A percentile compares a stretch with the other conserved stretches of the same genome.
Conservation (phyloP, 2,797 vertebrate genomes). For the Myotis planiceps region DNA sequence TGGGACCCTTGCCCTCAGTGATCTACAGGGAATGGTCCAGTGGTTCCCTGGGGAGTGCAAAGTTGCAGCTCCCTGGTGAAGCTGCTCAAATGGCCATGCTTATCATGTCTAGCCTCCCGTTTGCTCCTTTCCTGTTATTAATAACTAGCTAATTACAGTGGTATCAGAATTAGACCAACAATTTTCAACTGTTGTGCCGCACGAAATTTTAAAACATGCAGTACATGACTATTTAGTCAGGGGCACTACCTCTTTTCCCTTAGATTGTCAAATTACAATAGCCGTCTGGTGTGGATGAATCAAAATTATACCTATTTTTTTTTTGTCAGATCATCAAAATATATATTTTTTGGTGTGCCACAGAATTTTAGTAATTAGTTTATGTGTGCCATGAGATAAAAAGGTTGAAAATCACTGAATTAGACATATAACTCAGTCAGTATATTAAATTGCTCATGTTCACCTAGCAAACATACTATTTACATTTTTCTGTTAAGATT, state of each 20-base stretch:
- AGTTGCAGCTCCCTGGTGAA: no score
- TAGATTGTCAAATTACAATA: neutral
- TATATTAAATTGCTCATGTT: slow-evolving; percentile 13
- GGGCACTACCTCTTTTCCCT: neutral
- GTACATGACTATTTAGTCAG: neutral
- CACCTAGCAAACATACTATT: slow-evolving; percentile 17
- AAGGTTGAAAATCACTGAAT: neutral
- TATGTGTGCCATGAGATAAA: neutral
- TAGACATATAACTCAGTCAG: neutral
- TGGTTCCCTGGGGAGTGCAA: no score
- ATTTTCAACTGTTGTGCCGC: neutral
- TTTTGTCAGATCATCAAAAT: no score
- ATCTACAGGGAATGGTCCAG: no score
- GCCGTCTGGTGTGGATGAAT: neutral
- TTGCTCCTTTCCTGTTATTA: no score
- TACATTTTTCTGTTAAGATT: slow-evolving; percentile 15
- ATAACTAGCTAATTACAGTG: no score
- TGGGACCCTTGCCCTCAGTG: no score
- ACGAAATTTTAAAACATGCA: neutral
- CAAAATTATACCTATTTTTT: no score
- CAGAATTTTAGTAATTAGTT: no score
- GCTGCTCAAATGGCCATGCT: no score
- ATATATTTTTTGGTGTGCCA: no score
- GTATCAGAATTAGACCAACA: neutral
- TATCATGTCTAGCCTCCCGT: no score